Evolutionary conservation across 2,888 invertebrate genomes (phyloP).

Genomic region (Chloroclystis v-ata): DNA sequence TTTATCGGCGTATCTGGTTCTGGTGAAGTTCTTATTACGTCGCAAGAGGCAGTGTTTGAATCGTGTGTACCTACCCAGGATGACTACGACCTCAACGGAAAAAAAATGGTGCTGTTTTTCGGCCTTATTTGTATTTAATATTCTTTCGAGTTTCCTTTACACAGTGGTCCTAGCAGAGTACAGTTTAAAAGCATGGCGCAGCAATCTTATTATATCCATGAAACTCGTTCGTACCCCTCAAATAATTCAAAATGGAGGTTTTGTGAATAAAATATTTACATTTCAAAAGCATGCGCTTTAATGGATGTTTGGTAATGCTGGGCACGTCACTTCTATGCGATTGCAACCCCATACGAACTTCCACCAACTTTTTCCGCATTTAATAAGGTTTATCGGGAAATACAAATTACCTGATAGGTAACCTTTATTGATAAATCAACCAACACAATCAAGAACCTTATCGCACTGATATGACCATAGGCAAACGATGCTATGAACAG

Average conservation of each 20-base stretch:
- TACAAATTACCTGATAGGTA: conserved; percentile 10
- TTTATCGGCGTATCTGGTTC: too few species aligned
- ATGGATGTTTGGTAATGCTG: conserved; percentile 67
- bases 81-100: too few species aligned
- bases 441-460: not conserved
- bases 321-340: conserved; percentile 63
- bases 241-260: conserved; percentile 74
- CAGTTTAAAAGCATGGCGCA: too few species aligned
- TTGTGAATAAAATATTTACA: conserved; percentile 72
- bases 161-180: too few species aligned
- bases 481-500: not conserved
- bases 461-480: not conserved
- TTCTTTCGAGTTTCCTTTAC: too few species aligned
- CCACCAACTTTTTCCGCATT: too few species aligned
- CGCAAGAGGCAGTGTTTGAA: too few species aligned
- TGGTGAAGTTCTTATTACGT: too few species aligned
- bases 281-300: conserved; percentile 73
- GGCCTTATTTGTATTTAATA: too few species aligned
- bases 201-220: too few species aligned
- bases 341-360: conserved; percentile 50
- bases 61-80: too few species aligned
- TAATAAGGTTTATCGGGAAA: conserved; percentile 22
- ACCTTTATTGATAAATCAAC: not conserved
- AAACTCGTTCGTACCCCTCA: conserved; percentile 63
- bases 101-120: too few species aligned